Evolutionary conservation across 2,113 vertebrate genomes (phyloP), one percentile per base, ranked within the genome.

Genomic region (Onychostoma macrolepis): DNA sequence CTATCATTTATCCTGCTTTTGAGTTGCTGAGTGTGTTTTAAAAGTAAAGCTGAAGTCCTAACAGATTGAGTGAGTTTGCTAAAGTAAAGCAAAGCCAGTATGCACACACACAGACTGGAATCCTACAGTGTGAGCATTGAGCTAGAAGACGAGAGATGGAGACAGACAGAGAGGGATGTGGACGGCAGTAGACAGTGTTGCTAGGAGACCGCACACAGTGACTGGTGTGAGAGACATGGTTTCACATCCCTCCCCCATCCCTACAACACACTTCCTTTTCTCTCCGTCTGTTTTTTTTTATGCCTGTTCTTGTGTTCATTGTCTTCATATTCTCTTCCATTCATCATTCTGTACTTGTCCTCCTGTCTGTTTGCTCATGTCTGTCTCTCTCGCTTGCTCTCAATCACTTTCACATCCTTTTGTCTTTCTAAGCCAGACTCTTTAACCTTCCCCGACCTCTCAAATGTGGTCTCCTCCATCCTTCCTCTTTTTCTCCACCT

Each of bases 171-270:
- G 91, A 94, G 93, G 91, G 92, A 89, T 86, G 89, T 92, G 92
- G 94, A 93, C 93, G 92, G 88, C 88, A 90, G 93, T 90, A 91
- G 93, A 93, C 93, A 94, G 93, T 93, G 95, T 95, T 95, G 94
- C 94, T 95, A 95, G 94, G 95, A 95, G 94, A 95, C 94, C 94
- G 93, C 94, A 95, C 88, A 89, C 93, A 93, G 94, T 90, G 92
- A 93, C 93, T 89, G 92, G 92, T 93, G 93, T 94, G 93, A 92
- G 94, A 91, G 93, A 92, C 92, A 93, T 90, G 92, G 92, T 92
- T 93, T 93, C 92, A 93, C 92, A 92, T 93, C 93, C 92, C 91
- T 92, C 91, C 92, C 92, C 92, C 93, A 93, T 93, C 89, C 93
- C 88, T 85, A 86, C 91, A 90, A 88, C 90, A 91, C 90, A 84